Percentiles rank a stretch among this genome's conserved stretches.
phyloP scores from a whole-genome alignment of 2,797 vertebrate species.

The Holocentrus rufus region DNA sequence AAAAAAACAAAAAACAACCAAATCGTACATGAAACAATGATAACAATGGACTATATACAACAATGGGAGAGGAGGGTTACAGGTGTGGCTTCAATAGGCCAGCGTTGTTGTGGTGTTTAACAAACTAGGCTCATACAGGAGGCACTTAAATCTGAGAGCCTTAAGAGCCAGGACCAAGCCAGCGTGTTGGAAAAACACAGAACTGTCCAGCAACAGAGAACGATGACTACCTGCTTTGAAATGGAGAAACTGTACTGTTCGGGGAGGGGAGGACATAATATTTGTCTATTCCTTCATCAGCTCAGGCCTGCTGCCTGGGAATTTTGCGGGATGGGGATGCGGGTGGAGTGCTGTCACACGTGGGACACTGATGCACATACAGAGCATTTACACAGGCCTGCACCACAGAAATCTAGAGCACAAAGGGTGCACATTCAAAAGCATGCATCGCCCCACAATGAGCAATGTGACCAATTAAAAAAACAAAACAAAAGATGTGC shows the following conservation, averaged over 20 bases:
- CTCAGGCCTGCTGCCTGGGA: constrained; percentile 41
- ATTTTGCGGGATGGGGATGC: background rate
- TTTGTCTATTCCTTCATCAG: constrained; percentile 71
- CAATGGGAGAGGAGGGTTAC: constrained; percentile 49
- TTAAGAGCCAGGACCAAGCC: constrained; percentile 68
- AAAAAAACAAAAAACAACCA: constrained; percentile 49
- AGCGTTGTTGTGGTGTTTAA: constrained; percentile 59
- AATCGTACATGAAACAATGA: constrained; percentile 71
- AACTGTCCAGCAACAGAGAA: constrained; percentile 53
- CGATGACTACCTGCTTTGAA: constrained; percentile 36
- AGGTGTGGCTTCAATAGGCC: constrained; percentile 57
- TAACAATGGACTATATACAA: constrained; percentile 79
- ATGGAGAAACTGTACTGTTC: constrained; percentile 22
- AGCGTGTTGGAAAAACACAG: constrained; percentile 46
- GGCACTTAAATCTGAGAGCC: constrained; percentile 81
- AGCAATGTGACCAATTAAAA: constrained; percentile 59
- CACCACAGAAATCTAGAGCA: constrained; percentile 72
- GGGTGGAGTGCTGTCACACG: constrained; percentile 42
- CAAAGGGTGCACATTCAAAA: constrained; percentile 77
- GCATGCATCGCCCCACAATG: constrained; percentile 77
- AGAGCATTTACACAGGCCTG: constrained; percentile 74
- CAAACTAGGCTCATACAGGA: constrained; percentile 75
- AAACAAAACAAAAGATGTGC: constrained; percentile 26
- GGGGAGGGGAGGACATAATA: constrained; percentile 40
- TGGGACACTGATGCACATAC: constrained; percentile 71